Evolutionary conservation across 2,113 vertebrate species (phyloP).

Genomic region (Ageneiosus marmoratus): DNA sequence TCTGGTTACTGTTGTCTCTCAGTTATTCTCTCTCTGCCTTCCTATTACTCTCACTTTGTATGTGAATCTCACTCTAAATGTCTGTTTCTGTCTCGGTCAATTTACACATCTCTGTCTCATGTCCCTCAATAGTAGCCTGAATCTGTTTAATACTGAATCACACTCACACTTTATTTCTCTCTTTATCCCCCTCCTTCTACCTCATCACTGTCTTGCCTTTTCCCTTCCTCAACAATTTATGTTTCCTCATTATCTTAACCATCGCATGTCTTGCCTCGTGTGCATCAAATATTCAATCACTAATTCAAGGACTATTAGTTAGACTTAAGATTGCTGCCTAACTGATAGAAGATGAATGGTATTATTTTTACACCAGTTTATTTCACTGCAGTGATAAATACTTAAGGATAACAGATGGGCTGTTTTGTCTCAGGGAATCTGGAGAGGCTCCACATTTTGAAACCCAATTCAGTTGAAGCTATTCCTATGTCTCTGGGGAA

Average conservation of each 20-base stretch:
- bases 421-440: slow-evolving; percentile 34
- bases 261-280: slow-evolving; percentile 60
- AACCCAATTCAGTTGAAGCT: slow-evolving; percentile 19
- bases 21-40: not conserved
- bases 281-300: slow-evolving; percentile 71
- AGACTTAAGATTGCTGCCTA: slow-evolving; percentile 66
- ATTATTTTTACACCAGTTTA: slow-evolving; percentile 43
- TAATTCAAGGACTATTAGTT: slow-evolving; percentile 71
- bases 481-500: slow-evolving; percentile 1
- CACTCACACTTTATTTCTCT: not conserved
- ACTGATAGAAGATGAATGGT: slow-evolving; percentile 68
- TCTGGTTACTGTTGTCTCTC: slow-evolving; percentile 37
- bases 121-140: not conserved
- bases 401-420: slow-evolving; percentile 27
- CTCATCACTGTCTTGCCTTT: not conserved
- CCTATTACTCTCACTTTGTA: not conserved
- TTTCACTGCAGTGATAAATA: slow-evolving; percentile 9
- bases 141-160: not conserved
- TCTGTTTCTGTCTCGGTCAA: not conserved
- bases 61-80: not conserved
- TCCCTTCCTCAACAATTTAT: slow-evolving; percentile 61
- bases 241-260: slow-evolving; percentile 70
- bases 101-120: not conserved
- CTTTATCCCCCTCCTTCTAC: not conserved
- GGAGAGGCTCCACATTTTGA: slow-evolving; percentile 53